Percentiles rank a stretch among this genome's conserved stretches.
Evolutionary conservation across 2,797 vertebrate species (phyloP).

Genomic region (Falco berigora): DNA sequence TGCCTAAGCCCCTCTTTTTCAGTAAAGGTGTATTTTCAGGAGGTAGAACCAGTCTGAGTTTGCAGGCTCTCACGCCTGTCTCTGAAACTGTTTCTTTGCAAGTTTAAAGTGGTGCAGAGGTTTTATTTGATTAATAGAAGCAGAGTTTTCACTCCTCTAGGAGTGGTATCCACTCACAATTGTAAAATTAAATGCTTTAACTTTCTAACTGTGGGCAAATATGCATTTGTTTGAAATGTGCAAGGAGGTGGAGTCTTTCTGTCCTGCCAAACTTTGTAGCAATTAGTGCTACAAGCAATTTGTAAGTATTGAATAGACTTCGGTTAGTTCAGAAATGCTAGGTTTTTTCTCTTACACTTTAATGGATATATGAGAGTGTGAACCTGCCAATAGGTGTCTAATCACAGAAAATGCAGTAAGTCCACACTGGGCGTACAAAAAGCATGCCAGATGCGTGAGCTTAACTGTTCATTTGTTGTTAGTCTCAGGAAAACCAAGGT

Average conservation of each 20-base stretch:
- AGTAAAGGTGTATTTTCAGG: neutral
- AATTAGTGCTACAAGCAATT: neutral
- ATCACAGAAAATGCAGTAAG: neutral
- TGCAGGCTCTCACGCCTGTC: neutral
- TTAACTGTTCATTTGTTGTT: neutral
- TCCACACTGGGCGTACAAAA: neutral
- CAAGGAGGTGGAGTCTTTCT: neutral
- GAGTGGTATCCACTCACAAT: neutral
- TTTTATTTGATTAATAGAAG: neutral
- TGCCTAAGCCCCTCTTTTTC: neutral
- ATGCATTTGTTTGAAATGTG: neutral
- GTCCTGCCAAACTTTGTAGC: neutral
- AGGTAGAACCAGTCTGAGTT: neutral
- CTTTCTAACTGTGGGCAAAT: neutral
- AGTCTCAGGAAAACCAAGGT: neutral
- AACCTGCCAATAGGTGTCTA: neutral
- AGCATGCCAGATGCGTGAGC: neutral
- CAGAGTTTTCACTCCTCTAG: neutral
- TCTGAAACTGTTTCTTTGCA: neutral
- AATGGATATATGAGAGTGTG: neutral
- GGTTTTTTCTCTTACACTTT: neutral
- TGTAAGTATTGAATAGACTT: neutral
- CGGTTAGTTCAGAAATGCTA: neutral
- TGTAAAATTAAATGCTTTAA: neutral
- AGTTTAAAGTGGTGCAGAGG: neutral